Evolutionary conservation across 2,797 vertebrate genomes (phyloP), one percentile per base, ranked within the genome.

Genomic region (Hoplostethus atlanticus): DNA sequence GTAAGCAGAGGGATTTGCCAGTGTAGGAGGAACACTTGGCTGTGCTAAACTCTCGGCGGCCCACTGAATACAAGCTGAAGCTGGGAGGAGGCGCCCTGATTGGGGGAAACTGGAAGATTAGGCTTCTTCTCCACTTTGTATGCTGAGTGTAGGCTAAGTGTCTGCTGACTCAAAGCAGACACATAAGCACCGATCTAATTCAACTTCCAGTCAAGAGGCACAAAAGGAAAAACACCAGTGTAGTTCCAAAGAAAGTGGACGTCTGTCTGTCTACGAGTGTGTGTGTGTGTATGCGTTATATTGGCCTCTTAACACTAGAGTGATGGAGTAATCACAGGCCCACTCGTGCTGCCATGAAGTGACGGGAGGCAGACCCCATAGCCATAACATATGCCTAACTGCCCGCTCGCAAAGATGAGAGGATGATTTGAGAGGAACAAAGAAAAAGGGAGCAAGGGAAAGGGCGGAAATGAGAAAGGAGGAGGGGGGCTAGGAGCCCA

Each of bases 1-100:
- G 85, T 74, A 87, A 91, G 77, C 76, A 34, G 64, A 56, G 67
- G 79, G 80, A 84, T 89, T 84, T 73, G 73, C 66, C 71, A 83
- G 76, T 1, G 68, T 68, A 70, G 87, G 84, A 89, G 80, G 83
- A 86, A 83, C 68, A 77, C 62, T 86, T 83, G 71, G 81, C 79
- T 85, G 77, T 17, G 50, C 57, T 84, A 40, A 82, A 79, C 79
- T 74, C 71, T 53, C 75, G 6, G 17, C 59, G 8, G 38, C 66
- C 64, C 40, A 52, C 47, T 61, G 71, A 74, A 40, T 71, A 84
- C 70, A 73, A 73, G 76, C 63, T 66, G 56, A 53, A 71, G 64
- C 68, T 85, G 38, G 68, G 77, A 75, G 68, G 71, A 67, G 44
- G 66, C 59, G 46, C 71, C 81, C 47, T 12, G 77, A 70, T 76